A percentile compares a stretch with the other conserved stretches of the same genome.
Conservation (phyloP, 2,797 vertebrate genomes). For the Enoplosus armatus region DNA sequence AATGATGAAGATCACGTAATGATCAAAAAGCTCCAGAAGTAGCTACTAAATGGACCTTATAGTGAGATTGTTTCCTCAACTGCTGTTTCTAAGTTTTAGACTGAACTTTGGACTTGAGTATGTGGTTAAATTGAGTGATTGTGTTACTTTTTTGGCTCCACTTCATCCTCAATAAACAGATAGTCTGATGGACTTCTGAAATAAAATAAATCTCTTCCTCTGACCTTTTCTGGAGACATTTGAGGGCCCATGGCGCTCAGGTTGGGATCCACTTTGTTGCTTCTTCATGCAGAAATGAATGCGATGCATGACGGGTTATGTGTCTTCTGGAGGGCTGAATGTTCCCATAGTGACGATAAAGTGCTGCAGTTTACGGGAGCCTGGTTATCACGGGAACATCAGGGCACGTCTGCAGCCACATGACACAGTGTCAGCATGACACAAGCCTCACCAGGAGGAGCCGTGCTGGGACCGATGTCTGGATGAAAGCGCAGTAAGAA, state of each 20-base stretch:
- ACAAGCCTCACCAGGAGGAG: background rate
- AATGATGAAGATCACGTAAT: background rate
- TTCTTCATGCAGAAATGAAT: conserved; percentile 12
- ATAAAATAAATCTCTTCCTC: background rate
- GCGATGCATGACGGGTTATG: background rate
- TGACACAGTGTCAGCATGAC: background rate
- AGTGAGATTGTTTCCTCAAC: background rate
- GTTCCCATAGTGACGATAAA: background rate
- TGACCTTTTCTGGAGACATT: background rate
- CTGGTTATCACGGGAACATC: background rate
- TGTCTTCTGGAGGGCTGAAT: background rate
- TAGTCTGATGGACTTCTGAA: background rate
- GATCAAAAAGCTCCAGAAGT: background rate
- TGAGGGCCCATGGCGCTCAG: background rate
- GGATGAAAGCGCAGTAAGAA: background rate
- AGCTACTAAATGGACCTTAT: background rate
- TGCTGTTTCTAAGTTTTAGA: background rate
- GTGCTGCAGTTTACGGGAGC: conserved; percentile 5
- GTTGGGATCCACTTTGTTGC: conserved; percentile 8
- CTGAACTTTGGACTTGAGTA: background rate
- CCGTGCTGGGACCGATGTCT: background rate
- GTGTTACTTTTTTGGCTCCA: background rate
- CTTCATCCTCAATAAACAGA: background rate
- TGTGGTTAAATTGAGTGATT: background rate
- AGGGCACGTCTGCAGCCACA: background rate